Base-by-base conservation (phyloP, 1,140 invertebrate genomes). In the Panonychus citri region DNA sequence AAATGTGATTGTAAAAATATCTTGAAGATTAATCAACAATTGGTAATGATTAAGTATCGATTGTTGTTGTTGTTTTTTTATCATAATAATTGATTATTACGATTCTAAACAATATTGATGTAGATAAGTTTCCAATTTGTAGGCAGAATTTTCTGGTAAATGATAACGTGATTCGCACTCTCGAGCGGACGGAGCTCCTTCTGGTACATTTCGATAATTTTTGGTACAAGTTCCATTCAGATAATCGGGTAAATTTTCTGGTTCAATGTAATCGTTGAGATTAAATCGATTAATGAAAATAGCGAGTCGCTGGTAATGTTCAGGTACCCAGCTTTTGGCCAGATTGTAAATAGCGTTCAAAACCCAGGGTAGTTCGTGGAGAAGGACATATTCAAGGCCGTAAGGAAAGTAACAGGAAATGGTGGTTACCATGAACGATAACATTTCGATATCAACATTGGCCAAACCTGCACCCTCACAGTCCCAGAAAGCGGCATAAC, bases 241-340 rank as follows among this genome's bases (percentile, higher is more conserved):
- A 56, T 57, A 62, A n/a, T 61, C 30, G n/a, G 57, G 62, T 15
- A 62, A 49, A 28, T 50, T 54, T 42, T 63, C 40, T 3, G 8
- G 10, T 4, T 48, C 58, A 55, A 63, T 60, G 17, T 52, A 55
- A 17, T 59, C 55, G 21, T 15, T 43, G 1, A 62, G 17, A 4
- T 56, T 40, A 34, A 55, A 34, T 42, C 28, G 3, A 37, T 62
- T 54, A 40, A 30, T 19, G 17, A 53, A 37, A n/a, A 34, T 13
- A 8, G 34, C 34, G 5, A 39, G 34, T 15, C 34, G 10, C 24
- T 53, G 52, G 24, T 53, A 53, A 37, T 53, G 24, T 53, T 53
- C 52, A 21, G 52, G 52, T 3, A 53, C 34, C 52, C 52, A 53
- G 10, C 28, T 17, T 34, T 26, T 57, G 17, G 56, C 53, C 15